Conservation (phyloP, 2,113 vertebrate genomes). For the Manacus vitellinus region DNA sequence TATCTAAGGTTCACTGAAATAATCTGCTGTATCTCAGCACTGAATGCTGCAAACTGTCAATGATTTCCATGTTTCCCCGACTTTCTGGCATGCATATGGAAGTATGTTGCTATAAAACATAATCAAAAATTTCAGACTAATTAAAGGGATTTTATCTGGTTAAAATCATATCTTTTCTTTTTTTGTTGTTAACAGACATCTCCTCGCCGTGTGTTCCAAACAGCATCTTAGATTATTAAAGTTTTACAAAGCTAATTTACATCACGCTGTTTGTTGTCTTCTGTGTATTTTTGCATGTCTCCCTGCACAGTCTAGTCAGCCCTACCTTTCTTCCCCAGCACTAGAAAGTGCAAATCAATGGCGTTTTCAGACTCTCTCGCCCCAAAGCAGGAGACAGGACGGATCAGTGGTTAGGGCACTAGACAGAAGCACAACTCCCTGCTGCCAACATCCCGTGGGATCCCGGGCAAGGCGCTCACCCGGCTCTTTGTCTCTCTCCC, state of each 20-base stretch:
- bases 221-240: background rate
- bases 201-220: background rate
- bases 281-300: conserved; percentile 52
- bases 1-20: background rate
- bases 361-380: conserved; percentile 6
- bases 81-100: conserved; percentile 12
- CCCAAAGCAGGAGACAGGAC: conserved; percentile 21
- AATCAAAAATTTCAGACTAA: conserved; percentile 47
- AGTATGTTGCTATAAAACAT: background rate
- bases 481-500: background rate
- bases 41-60: background rate
- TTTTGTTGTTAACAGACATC: background rate
- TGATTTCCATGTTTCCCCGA: background rate
- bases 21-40: background rate
- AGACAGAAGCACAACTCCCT: background rate
- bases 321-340: background rate
- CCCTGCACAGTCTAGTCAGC: background rate
- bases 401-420: conserved; percentile 18
- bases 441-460: conserved; percentile 6
- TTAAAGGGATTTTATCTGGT: conserved; percentile 48
- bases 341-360: conserved; percentile 44
- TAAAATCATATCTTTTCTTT: background rate
- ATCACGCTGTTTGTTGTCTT: background rate
- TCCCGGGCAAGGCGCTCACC: background rate
- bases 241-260: background rate